phyloP scores from a whole-genome alignment of 2,797 vertebrate genomes.

The Sebastes trivittatus region DNA sequence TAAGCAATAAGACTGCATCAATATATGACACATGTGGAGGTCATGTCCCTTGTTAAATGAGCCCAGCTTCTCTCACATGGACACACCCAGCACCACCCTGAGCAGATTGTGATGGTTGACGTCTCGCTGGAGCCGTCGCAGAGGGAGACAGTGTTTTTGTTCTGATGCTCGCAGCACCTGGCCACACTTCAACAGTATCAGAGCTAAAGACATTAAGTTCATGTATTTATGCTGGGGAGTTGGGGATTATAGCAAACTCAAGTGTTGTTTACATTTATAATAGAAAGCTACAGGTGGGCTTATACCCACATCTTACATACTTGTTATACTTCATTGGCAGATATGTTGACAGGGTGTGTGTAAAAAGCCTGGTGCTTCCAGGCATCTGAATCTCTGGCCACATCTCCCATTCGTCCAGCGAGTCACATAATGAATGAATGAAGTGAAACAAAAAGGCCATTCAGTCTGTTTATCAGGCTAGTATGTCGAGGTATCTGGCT shows the following conservation, averaged over 20 bases:
- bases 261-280: neutral
- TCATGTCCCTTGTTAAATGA: constrained; percentile 38
- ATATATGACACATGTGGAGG: constrained; percentile 56
- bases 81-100: constrained; percentile 19
- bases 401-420: neutral
- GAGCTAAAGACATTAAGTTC: neutral
- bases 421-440: neutral
- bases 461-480: neutral
- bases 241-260: neutral
- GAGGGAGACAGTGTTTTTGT: neutral
- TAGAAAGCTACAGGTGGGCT: neutral
- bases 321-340: neutral
- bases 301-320: neutral
- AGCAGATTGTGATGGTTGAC: neutral
- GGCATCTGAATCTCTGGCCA: neutral
- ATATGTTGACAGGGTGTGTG: neutral
- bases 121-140: neutral
- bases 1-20: constrained; percentile 55
- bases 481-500: neutral
- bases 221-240: neutral
- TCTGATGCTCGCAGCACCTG: neutral
- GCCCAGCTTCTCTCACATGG: neutral
- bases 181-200: neutral
- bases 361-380: neutral
- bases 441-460: neutral